These are phyloP conservation scores for Helarctos malayanus DNA, from an alignment of 2,797 vertebrate genomes.

Conservation along the genomic window DNA sequence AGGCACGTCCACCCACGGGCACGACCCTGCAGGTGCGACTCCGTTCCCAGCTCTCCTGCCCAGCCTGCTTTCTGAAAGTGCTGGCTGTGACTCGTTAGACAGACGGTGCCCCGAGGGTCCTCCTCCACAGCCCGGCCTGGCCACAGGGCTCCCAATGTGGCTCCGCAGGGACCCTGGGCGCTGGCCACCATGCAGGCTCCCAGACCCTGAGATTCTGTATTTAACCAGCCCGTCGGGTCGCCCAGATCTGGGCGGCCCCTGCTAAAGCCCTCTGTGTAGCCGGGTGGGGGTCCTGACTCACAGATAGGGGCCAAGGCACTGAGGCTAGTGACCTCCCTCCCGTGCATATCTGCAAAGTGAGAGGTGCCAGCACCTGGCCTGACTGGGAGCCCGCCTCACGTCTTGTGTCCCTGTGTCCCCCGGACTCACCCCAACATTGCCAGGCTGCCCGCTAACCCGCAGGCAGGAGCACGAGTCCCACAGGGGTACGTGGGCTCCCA, in stretches of 20 bases:
- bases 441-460: neutral
- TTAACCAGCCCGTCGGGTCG: no score
- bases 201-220: neutral
- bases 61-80: neutral
- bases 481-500: neutral
- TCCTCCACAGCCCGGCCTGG: neutral
- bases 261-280: neutral
- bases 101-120: accelerated
- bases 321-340: neutral
- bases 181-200: no score
- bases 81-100: neutral
- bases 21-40: neutral
- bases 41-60: neutral
- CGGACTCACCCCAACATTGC: neutral
- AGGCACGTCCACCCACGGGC: accelerated
- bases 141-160: accelerated
- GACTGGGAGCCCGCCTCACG: neutral
- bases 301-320: accelerated
- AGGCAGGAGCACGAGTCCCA: neutral
- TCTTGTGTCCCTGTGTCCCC: neutral
- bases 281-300: neutral
- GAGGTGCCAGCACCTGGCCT: neutral
- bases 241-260: neutral
- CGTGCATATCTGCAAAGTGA: no score
- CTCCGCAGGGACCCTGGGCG: accelerated